Evolutionary conservation across 2,113 vertebrate genomes (phyloP).

Genomic region (Ptychochromis oligacanthus): DNA sequence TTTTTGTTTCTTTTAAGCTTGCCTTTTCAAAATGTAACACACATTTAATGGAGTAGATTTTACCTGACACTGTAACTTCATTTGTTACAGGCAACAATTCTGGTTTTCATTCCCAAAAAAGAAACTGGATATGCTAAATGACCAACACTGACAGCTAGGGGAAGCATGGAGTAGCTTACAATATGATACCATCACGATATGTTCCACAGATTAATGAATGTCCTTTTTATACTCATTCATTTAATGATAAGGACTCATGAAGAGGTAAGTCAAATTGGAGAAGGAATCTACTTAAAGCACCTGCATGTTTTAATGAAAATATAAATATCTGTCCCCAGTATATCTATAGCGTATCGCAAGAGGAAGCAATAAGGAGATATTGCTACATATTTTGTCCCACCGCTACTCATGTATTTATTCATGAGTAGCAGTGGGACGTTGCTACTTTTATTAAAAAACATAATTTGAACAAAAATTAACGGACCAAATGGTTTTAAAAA

Average conservation of each 20-base stretch:
- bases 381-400: background rate
- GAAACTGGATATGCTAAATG: background rate
- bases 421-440: background rate
- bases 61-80: background rate
- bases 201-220: no score
- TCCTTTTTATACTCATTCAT: no score
- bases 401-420: background rate
- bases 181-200: background rate
- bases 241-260: background rate
- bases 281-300: background rate
- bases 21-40: background rate
- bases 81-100: background rate
- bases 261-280: background rate
- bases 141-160: background rate
- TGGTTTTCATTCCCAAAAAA: background rate
- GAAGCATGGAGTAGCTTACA: background rate
- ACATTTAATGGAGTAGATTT: background rate
- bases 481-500: background rate
- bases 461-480: background rate
- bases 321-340: background rate
- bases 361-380: background rate
- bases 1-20: background rate
- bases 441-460: background rate
- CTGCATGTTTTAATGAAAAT: background rate
- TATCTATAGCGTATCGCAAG: background rate